phyloP scores from a whole-genome alignment of 1,140 invertebrate species.

The Bacillus rossius region DNA sequence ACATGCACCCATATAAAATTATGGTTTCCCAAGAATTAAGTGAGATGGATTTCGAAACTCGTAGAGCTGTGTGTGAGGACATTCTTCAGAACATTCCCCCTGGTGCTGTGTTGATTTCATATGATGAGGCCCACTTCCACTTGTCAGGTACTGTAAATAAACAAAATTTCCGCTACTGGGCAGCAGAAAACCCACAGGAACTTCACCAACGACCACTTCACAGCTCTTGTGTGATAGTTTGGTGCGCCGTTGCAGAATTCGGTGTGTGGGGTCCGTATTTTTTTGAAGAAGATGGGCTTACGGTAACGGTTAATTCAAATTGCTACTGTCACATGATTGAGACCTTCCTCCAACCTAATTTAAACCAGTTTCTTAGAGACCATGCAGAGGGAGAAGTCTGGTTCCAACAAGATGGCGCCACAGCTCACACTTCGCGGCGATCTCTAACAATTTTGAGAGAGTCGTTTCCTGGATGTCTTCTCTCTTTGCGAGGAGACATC shows the following conservation, averaged over 20 bases:
- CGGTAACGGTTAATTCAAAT: conserved; percentile 21
- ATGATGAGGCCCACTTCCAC: conserved; percentile 36
- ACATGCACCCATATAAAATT: no score
- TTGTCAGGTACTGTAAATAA: conserved; percentile 34
- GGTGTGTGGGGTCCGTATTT: no score
- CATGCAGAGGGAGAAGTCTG: conserved; percentile 6
- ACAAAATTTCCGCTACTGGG: conserved; percentile 12
- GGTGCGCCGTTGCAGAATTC: conserved; percentile 4
- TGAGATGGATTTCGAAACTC: neutral
- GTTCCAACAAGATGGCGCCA: conserved; percentile 13
- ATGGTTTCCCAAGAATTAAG: no score
- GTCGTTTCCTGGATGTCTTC: neutral
- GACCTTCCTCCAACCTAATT: conserved; percentile 17
- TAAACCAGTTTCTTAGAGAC: conserved; percentile 10
- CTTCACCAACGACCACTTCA: conserved; percentile 15
- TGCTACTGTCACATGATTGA: conserved; percentile 21
- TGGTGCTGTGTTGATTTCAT: conserved; percentile 1
- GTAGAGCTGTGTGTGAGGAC: neutral
- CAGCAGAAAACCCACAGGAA: conserved; percentile 10
- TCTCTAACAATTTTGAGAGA: neutral
- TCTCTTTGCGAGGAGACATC: conserved; percentile 15
- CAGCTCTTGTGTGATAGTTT: conserved; percentile 14
- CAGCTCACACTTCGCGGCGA: neutral
- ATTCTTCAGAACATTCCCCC: neutral
- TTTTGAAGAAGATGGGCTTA: no score